Evolutionary conservation across 2,113 vertebrate genomes (phyloP), one percentile per base, ranked within the genome.

Genomic region (Cairina moschata): DNA sequence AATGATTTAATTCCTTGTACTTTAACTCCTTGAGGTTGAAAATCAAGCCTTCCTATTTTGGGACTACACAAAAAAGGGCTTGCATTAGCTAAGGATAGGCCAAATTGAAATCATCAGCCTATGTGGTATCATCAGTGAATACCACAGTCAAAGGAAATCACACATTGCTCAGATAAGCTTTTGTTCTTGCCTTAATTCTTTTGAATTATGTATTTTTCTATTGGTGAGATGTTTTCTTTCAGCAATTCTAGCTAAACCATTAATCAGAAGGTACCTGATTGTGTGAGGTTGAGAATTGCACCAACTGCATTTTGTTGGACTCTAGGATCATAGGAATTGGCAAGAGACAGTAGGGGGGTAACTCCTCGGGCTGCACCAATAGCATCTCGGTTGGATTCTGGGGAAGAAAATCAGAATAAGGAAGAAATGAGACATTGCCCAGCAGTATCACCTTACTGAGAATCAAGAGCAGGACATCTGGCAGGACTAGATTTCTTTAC

Each of bases 261-360:
- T 48, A 71, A 21, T 79, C 50, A 9, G 3, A 72, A 92, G 54
- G 56, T 88, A 99, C 98, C 98, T 97, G 98, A 98, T 91, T 95
- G 97, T 42, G 98, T 98, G 88, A 98, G 98, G 50, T 98, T 98
- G 52, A 98, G 95, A 90, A 98, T 96, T 79, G 98, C 98, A 92
- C 98, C 98, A 44, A 97, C 96, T 76, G 98, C 98, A 36, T 97
- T 98, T 91, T 97, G 98, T 56, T 98, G 98, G n/a, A 98, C 97
- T 78, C 96, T 97, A 10, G 98, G 97, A 88, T 98, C 98, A 10
- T 94, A 98, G 68, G 98, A 98, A 50, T 97, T 98, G 71, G 98
- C 98, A 91, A 98, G 95, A 82, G 97, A 97, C 55, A 98, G 83
- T 4, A 99, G 83, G 14, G 98, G 98, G 40, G 97, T 91, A 79